Evolutionary conservation across 2,888 invertebrate species (phyloP).

Genomic region (Sinelater perroti): DNA sequence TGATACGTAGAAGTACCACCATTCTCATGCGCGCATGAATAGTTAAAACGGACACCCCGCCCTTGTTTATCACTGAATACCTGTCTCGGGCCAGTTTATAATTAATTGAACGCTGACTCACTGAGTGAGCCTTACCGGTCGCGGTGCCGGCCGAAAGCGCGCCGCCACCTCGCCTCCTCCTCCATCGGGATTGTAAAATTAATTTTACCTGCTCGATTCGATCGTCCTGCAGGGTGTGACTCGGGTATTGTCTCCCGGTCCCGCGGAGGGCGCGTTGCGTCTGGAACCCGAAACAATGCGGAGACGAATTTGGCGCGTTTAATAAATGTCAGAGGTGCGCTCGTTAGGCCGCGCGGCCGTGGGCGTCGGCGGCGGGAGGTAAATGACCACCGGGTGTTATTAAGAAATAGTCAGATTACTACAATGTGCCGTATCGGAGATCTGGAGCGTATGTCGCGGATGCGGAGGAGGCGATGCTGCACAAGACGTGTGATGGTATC

Average conservation of each 20-base stretch:
- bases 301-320: conserved; percentile 33
- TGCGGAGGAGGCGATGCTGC: conserved; percentile 36
- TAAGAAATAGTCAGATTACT: conserved; percentile 30
- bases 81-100: conserved; percentile 48
- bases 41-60: conserved; percentile 47
- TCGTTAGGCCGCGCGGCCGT: conserved; percentile 28
- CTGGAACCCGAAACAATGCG: conserved; percentile 31
- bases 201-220: conserved; percentile 38
- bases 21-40: conserved; percentile 40
- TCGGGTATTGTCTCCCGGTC: conserved; percentile 29
- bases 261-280: conserved; percentile 15
- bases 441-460: conserved; percentile 34
- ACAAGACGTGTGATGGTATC: conserved; percentile 41
- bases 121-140: conserved; percentile 33
- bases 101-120: conserved; percentile 54
- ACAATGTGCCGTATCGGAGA: conserved; percentile 34
- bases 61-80: conserved; percentile 50
- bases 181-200: conserved; percentile 36
- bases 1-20: conserved; percentile 18
- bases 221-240: conserved; percentile 33
- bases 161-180: conserved; percentile 27
- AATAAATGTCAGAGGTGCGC: conserved; percentile 36
- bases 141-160: conserved; percentile 26
- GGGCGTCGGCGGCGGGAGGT: conserved; percentile 35
- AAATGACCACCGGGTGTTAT: conserved; percentile 37